Evolutionary conservation across 2,797 vertebrate species (phyloP).

Genomic region (Mycteria americana): DNA sequence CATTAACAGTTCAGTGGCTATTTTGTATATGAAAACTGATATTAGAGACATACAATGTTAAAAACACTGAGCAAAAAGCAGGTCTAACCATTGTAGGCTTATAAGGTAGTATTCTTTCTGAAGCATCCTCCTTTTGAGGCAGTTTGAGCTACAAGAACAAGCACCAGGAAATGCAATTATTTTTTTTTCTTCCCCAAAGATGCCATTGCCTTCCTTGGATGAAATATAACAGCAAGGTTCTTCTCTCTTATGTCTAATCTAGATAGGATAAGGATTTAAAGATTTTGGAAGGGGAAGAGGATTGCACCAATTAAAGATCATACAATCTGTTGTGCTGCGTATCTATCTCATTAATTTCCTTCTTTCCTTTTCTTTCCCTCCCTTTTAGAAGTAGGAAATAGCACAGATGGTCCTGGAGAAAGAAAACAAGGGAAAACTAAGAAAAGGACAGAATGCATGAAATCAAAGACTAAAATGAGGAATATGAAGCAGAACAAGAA

Average conservation of each 20-base stretch:
- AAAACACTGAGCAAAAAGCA: not conserved
- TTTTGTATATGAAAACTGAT: not conserved
- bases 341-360: not conserved
- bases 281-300: not conserved
- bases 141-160: not conserved
- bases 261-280: not conserved
- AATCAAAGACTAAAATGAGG: not conserved
- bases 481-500: not conserved
- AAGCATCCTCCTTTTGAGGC: not conserved
- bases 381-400: not conserved
- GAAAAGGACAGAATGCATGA: not conserved
- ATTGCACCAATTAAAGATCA: not conserved
- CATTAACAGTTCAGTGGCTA: not conserved
- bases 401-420: not conserved
- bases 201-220: not conserved
- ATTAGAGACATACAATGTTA: not conserved
- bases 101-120: not conserved
- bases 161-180: not conserved
- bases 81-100: not conserved
- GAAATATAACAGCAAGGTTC: not conserved
- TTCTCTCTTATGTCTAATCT: not conserved
- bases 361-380: not conserved
- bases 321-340: not conserved
- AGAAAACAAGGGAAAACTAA: not conserved
- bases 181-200: not conserved